These are phyloP conservation scores for Quadroppia sp. DNA, from an alignment of 2,888 invertebrate genomes.

Conservation along the genomic window DNA sequence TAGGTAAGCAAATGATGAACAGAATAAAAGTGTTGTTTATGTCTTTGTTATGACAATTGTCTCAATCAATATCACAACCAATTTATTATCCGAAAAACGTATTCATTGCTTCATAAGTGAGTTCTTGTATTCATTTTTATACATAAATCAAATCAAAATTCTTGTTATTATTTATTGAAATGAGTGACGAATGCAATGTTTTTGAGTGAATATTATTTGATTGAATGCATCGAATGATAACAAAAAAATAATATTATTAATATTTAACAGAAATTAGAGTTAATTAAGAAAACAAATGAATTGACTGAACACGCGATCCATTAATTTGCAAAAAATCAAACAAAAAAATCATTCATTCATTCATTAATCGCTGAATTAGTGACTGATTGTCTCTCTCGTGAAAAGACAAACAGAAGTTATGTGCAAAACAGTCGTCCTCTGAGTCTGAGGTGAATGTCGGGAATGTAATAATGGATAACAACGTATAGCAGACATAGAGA, in stretches of 20 bases:
- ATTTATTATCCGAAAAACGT: neutral
- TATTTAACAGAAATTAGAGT: neutral
- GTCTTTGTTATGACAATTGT: neutral
- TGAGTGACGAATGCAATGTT: constrained; percentile 10
- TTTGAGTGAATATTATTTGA: too few species aligned
- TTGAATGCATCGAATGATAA: neutral
- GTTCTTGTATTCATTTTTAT: neutral
- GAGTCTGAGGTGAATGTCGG: constrained; percentile 26
- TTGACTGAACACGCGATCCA: constrained; percentile 2
- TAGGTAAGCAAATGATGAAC: neutral
- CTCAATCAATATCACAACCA: neutral
- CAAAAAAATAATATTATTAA: neutral
- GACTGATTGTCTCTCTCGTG: neutral
- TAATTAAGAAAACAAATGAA: neutral
- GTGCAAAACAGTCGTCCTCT: neutral
- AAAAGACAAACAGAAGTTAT: constrained; percentile 6
- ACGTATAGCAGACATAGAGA: neutral
- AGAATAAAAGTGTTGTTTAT: neutral
- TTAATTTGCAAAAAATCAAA: neutral
- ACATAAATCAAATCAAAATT: neutral
- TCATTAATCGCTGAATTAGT: neutral
- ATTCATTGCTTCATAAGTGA: neutral
- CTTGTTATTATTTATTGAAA: neutral
- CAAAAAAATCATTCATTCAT: neutral
- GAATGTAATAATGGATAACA: constrained; percentile 26